A percentile compares a stretch with the other conserved stretches of the same genome.
phyloP scores from a whole-genome alignment of 2,797 vertebrate genomes.

The Oryzias sinensis region DNA sequence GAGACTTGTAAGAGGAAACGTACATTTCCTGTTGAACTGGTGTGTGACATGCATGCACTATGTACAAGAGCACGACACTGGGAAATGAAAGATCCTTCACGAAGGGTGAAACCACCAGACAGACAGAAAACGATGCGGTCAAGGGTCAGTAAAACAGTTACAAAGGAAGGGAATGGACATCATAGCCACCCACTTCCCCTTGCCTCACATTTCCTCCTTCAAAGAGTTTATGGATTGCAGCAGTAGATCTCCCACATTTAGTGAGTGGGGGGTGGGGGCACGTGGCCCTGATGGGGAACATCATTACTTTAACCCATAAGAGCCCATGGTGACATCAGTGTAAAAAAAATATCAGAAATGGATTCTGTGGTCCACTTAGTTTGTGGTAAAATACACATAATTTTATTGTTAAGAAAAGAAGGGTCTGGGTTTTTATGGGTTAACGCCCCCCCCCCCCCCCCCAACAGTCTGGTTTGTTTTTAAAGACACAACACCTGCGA shows the following conservation, averaged over 20 bases:
- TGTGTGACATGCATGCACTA: conserved; percentile 47
- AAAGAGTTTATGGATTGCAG: conserved; percentile 23
- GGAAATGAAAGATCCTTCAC: conserved; percentile 36
- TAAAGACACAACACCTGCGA: too few species aligned
- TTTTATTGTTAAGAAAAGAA: too few species aligned
- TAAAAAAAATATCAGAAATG: too few species aligned
- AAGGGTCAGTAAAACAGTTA: conserved; percentile 33
- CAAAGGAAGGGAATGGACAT: conserved; percentile 40
- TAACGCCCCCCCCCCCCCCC: too few species aligned
- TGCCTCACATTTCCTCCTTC: conserved; percentile 19
- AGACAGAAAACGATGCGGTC: conserved; percentile 32
- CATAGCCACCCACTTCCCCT: conserved; percentile 40
- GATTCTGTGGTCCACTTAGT: too few species aligned
- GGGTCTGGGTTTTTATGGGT: too few species aligned
- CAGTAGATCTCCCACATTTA: conserved; percentile 1
- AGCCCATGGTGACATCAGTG: too few species aligned
- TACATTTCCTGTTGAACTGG: conserved; percentile 64
- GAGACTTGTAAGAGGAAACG: conserved; percentile 59
- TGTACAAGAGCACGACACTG: conserved; percentile 62
- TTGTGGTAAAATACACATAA: too few species aligned
- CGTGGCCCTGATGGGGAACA: conserved; percentile 17
- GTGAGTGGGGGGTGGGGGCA: conserved; percentile 6
- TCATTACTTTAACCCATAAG: conserved; percentile 17
- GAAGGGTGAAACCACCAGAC: conserved; percentile 19
- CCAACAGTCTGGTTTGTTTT: too few species aligned